Evolutionary conservation across 2,888 invertebrate species (phyloP), one percentile per base, ranked within the genome.

Genomic region (Agrotis segetum): DNA sequence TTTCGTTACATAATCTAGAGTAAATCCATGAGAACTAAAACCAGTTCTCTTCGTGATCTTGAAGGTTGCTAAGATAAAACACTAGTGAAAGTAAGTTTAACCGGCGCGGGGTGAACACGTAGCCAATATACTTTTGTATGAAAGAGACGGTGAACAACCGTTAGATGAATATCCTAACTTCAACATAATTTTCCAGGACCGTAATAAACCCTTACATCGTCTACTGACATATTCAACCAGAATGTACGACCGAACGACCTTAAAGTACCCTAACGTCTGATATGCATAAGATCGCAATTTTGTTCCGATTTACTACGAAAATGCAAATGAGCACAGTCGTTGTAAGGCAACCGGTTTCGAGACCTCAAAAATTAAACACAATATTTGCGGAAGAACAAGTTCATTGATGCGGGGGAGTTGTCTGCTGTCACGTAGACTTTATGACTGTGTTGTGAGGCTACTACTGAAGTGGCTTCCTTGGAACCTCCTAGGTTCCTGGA

Each of bases 71-170:
- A 68, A 86, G 87, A 90, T 88, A 90, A 85, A 85, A 74, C 73
- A 74, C 84, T 71, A 89, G 90, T 90, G 91, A 91, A 91, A 91
- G 91, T 90, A 77, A 84, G 80, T 72, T 9, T 74, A 78, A 86
- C 83, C 81, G 74, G 82, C 71, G 77, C 84, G 66, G 75, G 62
- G 71, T 71, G 69, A 73, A 81, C 80, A 77, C 74, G 83, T 71
- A 77, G 76, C 74, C 69, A 74, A 74, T 68, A 79, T 71, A 82
- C 66, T 82, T 76, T 83, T 84, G 80, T 80, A 77, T 81, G 83
- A 72, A 84, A 76, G 74, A 71, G 62, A 64, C 68, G 69, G 74
- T 72, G 55, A 78, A 60, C 50, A 59, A 66, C 68, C 73, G 77
- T 78, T 82, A 82, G 79, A 84, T 70, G 67, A 82, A 83, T 80